Evolutionary conservation across 2,113 vertebrate species (phyloP).

Genomic region (Typhlomys cinereus): DNA sequence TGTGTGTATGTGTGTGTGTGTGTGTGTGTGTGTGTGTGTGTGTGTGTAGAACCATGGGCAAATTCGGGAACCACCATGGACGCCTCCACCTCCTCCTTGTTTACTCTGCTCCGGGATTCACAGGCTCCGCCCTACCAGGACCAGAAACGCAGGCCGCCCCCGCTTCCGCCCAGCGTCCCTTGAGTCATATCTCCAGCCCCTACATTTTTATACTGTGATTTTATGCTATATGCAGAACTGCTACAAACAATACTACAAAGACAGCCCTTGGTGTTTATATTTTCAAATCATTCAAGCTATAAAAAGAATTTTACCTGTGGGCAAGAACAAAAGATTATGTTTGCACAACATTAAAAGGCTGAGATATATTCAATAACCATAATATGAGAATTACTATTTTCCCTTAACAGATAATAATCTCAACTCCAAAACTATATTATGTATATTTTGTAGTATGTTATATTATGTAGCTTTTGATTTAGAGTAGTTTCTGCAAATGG

Average conservation of each 20-base stretch:
- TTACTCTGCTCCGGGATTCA: too few relatives aligned
- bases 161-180: too few relatives aligned
- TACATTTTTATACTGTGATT: too few relatives aligned
- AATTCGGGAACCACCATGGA: too few relatives aligned
- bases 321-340: not conserved
- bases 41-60: too few relatives aligned
- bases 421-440: not conserved
- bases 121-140: too few relatives aligned
- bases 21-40: too few relatives aligned
- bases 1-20: too few relatives aligned
- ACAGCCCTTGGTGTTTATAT: not conserved
- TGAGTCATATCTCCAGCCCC: too few relatives aligned
- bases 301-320: not conserved
- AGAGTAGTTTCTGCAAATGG: not conserved
- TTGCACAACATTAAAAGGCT: not conserved
- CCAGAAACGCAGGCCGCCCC: too few relatives aligned
- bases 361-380: not conserved
- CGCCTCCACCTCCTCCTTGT: too few relatives aligned
- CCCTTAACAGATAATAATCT: not conserved
- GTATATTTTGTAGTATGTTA: too few relatives aligned
- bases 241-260: not conserved
- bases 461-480: not conserved
- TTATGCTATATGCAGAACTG: not conserved
- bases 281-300: not conserved
- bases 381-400: not conserved